Base-by-base conservation (phyloP, 2,888 invertebrate genomes). In the Agapostemon virescens region DNA sequence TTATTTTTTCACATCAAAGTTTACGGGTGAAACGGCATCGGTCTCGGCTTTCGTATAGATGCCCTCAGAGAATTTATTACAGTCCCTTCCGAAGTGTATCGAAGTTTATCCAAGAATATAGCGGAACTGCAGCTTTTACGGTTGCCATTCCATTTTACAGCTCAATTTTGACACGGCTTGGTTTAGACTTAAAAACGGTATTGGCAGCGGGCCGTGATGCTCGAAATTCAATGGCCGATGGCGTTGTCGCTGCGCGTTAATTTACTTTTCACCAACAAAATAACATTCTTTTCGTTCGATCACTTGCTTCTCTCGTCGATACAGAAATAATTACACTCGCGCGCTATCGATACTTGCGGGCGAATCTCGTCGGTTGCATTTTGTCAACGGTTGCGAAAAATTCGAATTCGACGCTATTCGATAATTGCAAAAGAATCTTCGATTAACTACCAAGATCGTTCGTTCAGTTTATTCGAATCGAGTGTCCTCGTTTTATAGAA, bases 81-180 rank as follows among this genome's bases (percentile, higher is more conserved):
- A 17, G 40, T 6, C 49, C 40, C 69, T 70, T 49, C 40, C 70
- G 61, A 79, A 77, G 45, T 66, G 78, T 49, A 70, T 70, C 66
- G 70, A 58, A 77, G 70, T 77, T 79, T 71, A 70, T 70, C 49
- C 52, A 17, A 40, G 61, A 69, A 69, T 42, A 76, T 26, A 30
- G 38, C 61, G 40, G 33, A 67, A 70, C 70, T 55, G 66, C n/a
- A 70, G 58, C 38, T 77, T 79, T 77, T 79, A 79, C 30, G 66
- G 66, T 52, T 67, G 15, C 40, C n/a, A 38, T 79, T 77, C 49
- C 11, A 67, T 79, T 79, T 79, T 77, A 79, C 45, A 49, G 79
- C 58, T 67, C 66, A 49, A 70, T 79, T 71, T 70, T 70, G 66
- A 67, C 78, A 49, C 78, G 33, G 66, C 58, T 79, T 70, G 70